Percentiles rank a stretch among this genome's conserved stretches.
These are phyloP conservation scores for Silurus asotus DNA, from an alignment of 2,113 vertebrate genomes.

Conservation along the genomic window DNA sequence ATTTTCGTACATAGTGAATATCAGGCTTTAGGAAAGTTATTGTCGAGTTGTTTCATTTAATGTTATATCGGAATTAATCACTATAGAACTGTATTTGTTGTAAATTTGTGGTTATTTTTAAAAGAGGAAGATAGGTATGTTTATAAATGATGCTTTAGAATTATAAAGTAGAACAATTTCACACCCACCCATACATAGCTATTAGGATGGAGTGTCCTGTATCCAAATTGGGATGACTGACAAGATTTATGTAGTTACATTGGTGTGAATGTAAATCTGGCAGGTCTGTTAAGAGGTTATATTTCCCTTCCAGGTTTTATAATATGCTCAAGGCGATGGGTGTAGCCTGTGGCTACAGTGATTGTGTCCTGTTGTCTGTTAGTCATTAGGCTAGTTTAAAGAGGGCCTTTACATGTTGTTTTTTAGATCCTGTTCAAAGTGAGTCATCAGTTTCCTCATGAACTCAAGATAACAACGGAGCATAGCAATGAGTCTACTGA, in stretches of 20 bases:
- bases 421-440: constrained; percentile 13
- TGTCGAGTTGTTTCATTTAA: not conserved
- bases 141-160: not conserved
- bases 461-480: not conserved
- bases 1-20: not conserved
- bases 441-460: not conserved
- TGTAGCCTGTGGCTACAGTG: too few relatives aligned
- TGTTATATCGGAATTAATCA: too few relatives aligned
- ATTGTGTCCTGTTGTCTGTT: not conserved
- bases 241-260: not conserved
- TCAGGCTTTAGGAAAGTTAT: not conserved
- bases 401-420: constrained; percentile 16
- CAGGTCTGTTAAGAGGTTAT: not conserved
- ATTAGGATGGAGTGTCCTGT: not conserved
- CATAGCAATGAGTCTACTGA: not conserved
- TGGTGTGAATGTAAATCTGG: not conserved
- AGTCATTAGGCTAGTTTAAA: not conserved
- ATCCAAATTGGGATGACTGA: not conserved
- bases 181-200: not conserved
- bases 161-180: not conserved
- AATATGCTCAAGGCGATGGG: not conserved
- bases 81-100: not conserved
- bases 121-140: not conserved
- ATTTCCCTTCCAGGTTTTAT: not conserved
- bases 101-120: not conserved